Conservation (phyloP, 2,888 invertebrate species). For the Cremastinae sp. region DNA sequence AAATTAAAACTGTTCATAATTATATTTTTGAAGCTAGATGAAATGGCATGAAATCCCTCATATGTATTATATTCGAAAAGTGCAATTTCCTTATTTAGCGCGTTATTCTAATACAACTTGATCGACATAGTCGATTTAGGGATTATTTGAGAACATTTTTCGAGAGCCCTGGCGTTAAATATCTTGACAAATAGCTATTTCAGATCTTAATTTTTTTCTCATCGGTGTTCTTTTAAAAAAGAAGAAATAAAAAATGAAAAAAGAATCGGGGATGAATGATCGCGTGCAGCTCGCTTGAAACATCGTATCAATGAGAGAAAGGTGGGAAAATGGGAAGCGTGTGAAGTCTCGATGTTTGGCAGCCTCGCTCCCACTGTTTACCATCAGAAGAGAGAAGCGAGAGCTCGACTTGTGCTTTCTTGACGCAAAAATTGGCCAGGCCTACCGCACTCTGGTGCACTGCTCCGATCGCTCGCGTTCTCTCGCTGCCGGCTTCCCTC, state of each 20-base stretch:
- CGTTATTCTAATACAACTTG: no score
- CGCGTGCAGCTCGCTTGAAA: not conserved
- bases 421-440: constrained; percentile 78
- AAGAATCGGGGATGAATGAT: not conserved
- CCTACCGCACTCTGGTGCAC: constrained; percentile 67
- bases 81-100: no score
- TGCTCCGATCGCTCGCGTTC: constrained; percentile 26
- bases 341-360: constrained; percentile 71
- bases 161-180: no score
- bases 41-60: no score
- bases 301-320: constrained; percentile 50
- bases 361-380: constrained; percentile 77
- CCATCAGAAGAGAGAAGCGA: constrained; percentile 63
- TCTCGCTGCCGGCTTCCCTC: constrained; percentile 2
- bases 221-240: not conserved
- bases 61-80: no score
- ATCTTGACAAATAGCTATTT: no score
- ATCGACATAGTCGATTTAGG: no score
- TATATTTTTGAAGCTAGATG: no score
- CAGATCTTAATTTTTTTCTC: not conserved
- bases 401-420: constrained; percentile 58
- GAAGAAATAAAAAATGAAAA: not conserved
- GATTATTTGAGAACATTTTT: no score
- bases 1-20: no score
- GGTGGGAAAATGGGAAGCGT: constrained; percentile 40